Evolutionary conservation across 1,140 invertebrate species (phyloP), one percentile per base, ranked within the genome.

Genomic region (Halesus radiatus): DNA sequence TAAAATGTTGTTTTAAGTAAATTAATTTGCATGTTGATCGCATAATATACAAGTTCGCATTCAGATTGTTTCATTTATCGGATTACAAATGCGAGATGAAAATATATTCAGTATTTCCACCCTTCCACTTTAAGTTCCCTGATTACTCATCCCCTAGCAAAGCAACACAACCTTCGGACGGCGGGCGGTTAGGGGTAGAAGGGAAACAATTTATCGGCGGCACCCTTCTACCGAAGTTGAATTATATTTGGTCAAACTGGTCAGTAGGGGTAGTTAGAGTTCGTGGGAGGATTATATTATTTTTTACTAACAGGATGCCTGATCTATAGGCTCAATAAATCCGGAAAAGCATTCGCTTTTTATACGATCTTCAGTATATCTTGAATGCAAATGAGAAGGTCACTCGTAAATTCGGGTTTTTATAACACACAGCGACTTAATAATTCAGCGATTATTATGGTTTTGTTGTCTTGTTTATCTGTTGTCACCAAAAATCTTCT

Each of bases 211-310:
- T 83, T 83, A 83, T 83, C 73, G 81, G 78, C 76, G 78, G 81
- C 70, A 76, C 81, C 81, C 81, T 83, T 80, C 81, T 80, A 80
- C 75, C 81, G 81, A 83, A 80, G 81, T 83, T 83, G 81, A 83
- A 83, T 83, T 83, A 83, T 83, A 83, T 83, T 83, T 80, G 81
- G 81, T 83, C 81, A 83, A 78, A 83, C 78, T 72, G 68, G 81
- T 78, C 78, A 75, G 78, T 77, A 53, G 54, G 60, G 76, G 77
- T 82, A 79, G 81, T 82, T 82, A 82, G 72, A 58, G 29, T 54
- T 26, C 53, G 37, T 68, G 80, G 68, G 68, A 72, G 68, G 79
- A 80, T 75, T 78, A 80, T 80, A 83, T 80, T 83, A 83, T 80
- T 83, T 83, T 83, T 83, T 80, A 62, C 56, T 60, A 66, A 80